Conservation (phyloP, 1,140 invertebrate species). For the Galleria mellonella region DNA sequence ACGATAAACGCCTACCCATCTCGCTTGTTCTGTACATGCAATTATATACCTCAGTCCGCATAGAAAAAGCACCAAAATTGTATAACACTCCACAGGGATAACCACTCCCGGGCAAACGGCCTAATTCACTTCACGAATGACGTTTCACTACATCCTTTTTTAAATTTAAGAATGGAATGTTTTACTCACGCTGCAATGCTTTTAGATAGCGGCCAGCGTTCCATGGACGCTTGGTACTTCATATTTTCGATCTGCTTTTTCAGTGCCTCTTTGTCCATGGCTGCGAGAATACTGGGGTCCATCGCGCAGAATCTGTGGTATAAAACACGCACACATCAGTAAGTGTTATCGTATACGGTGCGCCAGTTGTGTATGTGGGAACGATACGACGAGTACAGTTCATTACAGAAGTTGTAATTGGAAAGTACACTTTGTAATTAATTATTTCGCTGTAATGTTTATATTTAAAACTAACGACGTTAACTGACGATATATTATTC, state of each 20-base stretch:
- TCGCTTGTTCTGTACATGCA: slow-evolving; percentile 17
- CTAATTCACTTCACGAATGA: slow-evolving; percentile 51
- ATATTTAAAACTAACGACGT: too few relatives aligned
- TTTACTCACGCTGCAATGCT: slow-evolving; percentile 95
- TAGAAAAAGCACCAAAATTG: slow-evolving; percentile 43
- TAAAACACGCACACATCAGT: slow-evolving; percentile 63
- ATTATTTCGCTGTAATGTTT: too few relatives aligned
- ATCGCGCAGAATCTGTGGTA: slow-evolving; percentile 78
- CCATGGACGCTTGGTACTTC: slow-evolving; percentile 96
- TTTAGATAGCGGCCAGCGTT: slow-evolving; percentile 94
- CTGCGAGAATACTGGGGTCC: slow-evolving; percentile 92
- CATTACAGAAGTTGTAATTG: neutral
- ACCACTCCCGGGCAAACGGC: slow-evolving; percentile 43
- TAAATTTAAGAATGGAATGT: slow-evolving; percentile 29
- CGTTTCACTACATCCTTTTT: slow-evolving; percentile 40
- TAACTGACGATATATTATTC: too few relatives aligned
- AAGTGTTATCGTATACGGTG: slow-evolving; percentile 21
- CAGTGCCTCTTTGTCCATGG: slow-evolving; percentile 97
- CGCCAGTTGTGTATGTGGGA: slow-evolving; percentile 13
- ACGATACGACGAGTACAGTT: slow-evolving; percentile 12
- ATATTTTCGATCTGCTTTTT: slow-evolving; percentile 98
- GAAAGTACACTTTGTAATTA: too few relatives aligned
- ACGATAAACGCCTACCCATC: slow-evolving; percentile 15
- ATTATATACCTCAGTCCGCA: slow-evolving; percentile 35
- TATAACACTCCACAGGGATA: slow-evolving; percentile 26